phyloP scores from a whole-genome alignment of 2,797 vertebrate genomes.

The Rhincodon typus region DNA sequence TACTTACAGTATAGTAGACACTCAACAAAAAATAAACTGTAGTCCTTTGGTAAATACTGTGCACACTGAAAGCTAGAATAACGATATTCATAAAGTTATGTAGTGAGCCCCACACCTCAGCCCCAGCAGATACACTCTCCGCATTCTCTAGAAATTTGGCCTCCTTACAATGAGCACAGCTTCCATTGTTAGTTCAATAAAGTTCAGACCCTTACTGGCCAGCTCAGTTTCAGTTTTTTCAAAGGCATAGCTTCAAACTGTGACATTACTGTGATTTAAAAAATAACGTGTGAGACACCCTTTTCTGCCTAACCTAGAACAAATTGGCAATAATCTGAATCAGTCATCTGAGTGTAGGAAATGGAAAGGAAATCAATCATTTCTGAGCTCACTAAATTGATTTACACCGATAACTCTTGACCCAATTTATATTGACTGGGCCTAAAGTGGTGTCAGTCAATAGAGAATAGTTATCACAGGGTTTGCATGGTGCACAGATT shows the following conservation, averaged over 20 bases:
- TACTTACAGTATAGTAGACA: not conserved
- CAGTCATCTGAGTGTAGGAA: not conserved
- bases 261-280: not conserved
- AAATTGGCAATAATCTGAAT: not conserved
- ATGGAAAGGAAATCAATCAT: not conserved
- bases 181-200: not conserved
- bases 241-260: not conserved
- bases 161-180: not conserved
- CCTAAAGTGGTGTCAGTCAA: not conserved
- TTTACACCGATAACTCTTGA: not conserved
- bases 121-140: not conserved
- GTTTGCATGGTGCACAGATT: not conserved
- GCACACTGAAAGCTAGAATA: not conserved
- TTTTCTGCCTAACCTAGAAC: not conserved
- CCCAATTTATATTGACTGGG: not conserved
- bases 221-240: not conserved
- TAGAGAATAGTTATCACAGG: not conserved
- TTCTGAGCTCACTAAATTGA: not conserved
- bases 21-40: no score
- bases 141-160: not conserved
- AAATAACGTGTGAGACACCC: not conserved
- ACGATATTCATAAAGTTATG: not conserved
- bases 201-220: not conserved
- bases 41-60: not conserved
- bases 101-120: not conserved